Evolutionary conservation across 2,797 vertebrate genomes (phyloP).

Genomic region (Sebastes wilsoni): DNA sequence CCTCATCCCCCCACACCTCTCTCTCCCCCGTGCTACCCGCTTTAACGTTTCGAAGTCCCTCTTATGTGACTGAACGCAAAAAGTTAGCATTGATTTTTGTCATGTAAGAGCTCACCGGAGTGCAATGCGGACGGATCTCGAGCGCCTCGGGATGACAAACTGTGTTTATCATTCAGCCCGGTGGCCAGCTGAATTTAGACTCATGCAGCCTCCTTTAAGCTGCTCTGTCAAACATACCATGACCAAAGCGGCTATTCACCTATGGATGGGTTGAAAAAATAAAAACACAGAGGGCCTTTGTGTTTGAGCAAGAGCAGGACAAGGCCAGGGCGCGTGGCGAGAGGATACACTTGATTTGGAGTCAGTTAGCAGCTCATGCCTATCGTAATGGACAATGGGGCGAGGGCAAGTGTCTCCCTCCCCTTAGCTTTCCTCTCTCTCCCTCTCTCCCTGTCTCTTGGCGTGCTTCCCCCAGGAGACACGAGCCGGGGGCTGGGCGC

Average conservation of each 20-base stretch:
- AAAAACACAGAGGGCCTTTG: constrained; percentile 70
- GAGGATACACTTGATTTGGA: constrained; percentile 81
- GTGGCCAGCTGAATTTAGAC: constrained; percentile 67
- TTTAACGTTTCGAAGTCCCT: constrained; percentile 49
- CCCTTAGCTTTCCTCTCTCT: constrained; percentile 64
- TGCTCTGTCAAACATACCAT: constrained; percentile 67
- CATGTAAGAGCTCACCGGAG: constrained; percentile 54
- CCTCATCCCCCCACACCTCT: not conserved
- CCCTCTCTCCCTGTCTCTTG: constrained; percentile 57
- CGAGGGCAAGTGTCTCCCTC: constrained; percentile 74
- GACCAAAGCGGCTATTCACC: constrained; percentile 70
- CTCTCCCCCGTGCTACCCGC: not conserved
- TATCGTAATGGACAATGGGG: constrained; percentile 77
- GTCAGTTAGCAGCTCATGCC: constrained; percentile 82
- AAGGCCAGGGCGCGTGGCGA: constrained; percentile 75
- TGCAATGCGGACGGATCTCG: constrained; percentile 33
- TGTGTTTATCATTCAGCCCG: constrained; percentile 56
- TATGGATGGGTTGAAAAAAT: constrained; percentile 41
- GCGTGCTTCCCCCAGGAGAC: constrained; percentile 73
- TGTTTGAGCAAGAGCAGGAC: constrained; percentile 70
- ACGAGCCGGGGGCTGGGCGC: constrained; percentile 80
- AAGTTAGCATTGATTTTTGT: constrained; percentile 73
- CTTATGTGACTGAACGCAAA: constrained; percentile 59
- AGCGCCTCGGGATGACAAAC: constrained; percentile 54
- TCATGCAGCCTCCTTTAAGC: constrained; percentile 58